These are phyloP conservation scores for Philaethria dido DNA, from an alignment of 2,888 invertebrate genomes.

Conservation along the genomic window DNA sequence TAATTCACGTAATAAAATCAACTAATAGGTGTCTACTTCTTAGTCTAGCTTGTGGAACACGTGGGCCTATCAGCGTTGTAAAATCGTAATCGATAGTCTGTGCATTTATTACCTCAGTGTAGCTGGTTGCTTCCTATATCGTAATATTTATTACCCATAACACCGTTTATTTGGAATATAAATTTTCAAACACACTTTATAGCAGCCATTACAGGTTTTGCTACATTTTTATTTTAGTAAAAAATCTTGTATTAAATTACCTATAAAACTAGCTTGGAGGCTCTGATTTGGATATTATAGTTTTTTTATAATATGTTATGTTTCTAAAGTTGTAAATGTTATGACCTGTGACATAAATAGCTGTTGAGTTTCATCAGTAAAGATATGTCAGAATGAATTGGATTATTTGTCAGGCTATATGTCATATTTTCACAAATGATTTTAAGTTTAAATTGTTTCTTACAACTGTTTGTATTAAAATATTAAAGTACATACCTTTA, in stretches of 20 bases:
- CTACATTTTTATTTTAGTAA: background rate
- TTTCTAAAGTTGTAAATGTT: no score
- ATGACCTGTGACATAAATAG: no score
- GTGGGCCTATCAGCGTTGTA: conserved; percentile 54
- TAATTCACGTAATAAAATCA: conserved; percentile 2
- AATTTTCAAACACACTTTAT: conserved; percentile 27
- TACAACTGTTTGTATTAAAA: no score
- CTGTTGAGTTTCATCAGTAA: no score
- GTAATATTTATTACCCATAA: conserved; percentile 40
- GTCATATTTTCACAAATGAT: no score
- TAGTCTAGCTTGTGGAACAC: conserved; percentile 34
- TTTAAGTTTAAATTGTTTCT: no score
- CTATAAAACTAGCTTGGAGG: background rate
- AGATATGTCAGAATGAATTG: no score
- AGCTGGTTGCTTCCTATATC: conserved; percentile 38
- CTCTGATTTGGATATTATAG: background rate
- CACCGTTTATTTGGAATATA: conserved; percentile 21
- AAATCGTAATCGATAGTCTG: conserved; percentile 56
- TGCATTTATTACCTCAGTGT: conserved; percentile 53
- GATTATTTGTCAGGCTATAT: no score
- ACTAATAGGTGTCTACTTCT: background rate
- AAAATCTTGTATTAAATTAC: background rate
- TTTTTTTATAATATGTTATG: no score
- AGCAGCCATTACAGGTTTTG: conserved; percentile 8
- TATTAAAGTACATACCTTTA: no score